phyloP scores from a whole-genome alignment of 1,140 invertebrate species.

The Scaptodrosophila lebanonensis region DNA sequence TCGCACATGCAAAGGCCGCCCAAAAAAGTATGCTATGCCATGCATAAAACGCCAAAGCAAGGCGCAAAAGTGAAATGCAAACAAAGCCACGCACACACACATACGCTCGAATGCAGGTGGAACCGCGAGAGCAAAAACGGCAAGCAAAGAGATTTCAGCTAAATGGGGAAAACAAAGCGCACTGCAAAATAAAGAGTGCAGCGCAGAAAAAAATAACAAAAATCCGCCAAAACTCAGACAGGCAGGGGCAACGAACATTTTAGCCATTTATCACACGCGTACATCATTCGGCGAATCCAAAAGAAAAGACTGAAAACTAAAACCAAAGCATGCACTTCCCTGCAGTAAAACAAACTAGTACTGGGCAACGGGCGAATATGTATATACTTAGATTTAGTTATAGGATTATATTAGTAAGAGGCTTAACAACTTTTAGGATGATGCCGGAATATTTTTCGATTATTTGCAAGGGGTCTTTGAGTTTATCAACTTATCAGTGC shows the following conservation, averaged over 20 bases:
- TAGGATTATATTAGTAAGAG: too few species aligned
- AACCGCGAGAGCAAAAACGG: conserved; percentile 12
- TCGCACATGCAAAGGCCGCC: neutral
- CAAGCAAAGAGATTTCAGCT: conserved; percentile 21
- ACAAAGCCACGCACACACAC: too few species aligned
- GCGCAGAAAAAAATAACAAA: conserved; percentile 21
- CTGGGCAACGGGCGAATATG: too few species aligned
- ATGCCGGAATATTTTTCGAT: too few species aligned
- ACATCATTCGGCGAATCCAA: conserved; percentile 34
- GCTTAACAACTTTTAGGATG: too few species aligned
- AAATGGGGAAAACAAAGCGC: conserved; percentile 56
- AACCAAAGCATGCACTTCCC: too few species aligned
- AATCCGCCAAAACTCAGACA: conserved; percentile 13
- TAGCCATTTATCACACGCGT: conserved; percentile 46
- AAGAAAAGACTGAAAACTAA: too few species aligned
- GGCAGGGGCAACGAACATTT: conserved; percentile 19
- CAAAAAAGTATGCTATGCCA: conserved; percentile 22
- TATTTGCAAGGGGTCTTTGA: too few species aligned
- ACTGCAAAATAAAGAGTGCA: conserved; percentile 3
- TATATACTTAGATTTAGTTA: too few species aligned
- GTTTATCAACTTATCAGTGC: too few species aligned
- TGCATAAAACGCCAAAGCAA: conserved; percentile 33
- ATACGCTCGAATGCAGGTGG: conserved; percentile 10
- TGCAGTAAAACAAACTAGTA: too few species aligned
- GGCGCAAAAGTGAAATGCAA: too few species aligned